Conservation (phyloP, 2,797 vertebrate species). For the Onychomys leucogaster region DNA sequence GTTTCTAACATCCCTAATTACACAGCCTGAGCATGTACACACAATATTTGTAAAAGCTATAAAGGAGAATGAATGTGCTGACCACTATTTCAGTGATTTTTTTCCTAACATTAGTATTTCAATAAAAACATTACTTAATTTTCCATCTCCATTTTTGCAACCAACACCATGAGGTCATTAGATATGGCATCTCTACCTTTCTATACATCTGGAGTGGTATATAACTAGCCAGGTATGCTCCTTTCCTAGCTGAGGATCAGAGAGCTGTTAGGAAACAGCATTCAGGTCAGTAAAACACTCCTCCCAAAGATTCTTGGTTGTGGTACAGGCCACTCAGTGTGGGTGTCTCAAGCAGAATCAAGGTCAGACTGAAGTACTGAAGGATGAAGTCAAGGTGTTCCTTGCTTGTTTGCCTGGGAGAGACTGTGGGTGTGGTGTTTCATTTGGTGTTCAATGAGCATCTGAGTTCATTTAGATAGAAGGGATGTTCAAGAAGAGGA, state of each 20-base stretch:
- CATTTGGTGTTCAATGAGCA: not conserved
- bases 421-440: not conserved
- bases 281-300: not conserved
- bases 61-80: conserved; percentile 15
- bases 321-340: not conserved
- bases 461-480: not conserved
- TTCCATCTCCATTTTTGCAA: not conserved
- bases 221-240: not conserved
- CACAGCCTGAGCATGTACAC: not conserved
- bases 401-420: not conserved
- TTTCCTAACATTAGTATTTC: not conserved
- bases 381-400: not conserved
- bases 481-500: not conserved
- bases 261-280: not conserved
- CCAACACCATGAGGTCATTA: not conserved
- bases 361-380: not conserved
- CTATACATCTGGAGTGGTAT: not conserved
- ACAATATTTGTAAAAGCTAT: not conserved
- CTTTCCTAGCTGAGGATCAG: not conserved
- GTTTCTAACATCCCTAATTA: not conserved
- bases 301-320: not conserved
- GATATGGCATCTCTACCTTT: not conserved
- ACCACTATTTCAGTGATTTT: not conserved
- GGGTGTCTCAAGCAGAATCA: not conserved
- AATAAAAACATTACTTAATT: not conserved